phyloP scores from a whole-genome alignment of 1,140 invertebrate genomes.

The Zelostemma sp. region DNA sequence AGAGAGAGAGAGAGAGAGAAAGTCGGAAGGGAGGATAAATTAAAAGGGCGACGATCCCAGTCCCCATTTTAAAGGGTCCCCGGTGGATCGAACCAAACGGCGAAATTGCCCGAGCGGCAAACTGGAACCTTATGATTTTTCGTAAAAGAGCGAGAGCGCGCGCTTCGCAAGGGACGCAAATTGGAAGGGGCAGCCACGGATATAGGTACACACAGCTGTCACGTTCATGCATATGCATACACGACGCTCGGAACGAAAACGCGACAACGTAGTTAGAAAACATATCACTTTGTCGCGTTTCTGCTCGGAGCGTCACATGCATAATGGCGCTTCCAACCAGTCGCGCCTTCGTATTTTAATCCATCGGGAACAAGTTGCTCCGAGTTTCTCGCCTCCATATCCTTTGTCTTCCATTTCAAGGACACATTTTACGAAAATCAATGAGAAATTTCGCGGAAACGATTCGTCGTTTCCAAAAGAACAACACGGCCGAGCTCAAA shows the following conservation, averaged over 20 bases:
- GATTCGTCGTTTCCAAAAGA: no score
- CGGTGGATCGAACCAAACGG: conserved; percentile 17
- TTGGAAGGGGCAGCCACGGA: conserved; percentile 31
- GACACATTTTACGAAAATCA: no score
- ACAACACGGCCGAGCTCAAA: no score
- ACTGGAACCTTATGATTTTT: conserved; percentile 17
- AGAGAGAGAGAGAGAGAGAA: not conserved
- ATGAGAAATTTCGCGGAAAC: no score
- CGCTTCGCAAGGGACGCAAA: no score
- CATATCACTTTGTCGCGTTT: no score
- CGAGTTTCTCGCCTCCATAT: conserved; percentile 22
- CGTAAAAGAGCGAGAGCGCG: conserved; percentile 10
- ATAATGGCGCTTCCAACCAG: conserved; percentile 64
- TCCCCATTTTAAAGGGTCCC: conserved; percentile 24
- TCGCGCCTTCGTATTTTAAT: conserved; percentile 57
- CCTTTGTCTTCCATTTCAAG: no score
- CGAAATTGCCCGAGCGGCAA: not conserved
- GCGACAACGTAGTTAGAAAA: no score
- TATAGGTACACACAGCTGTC: conserved; percentile 54
- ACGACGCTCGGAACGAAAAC: conserved; percentile 34
- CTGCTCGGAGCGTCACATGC: no score
- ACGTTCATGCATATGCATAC: conserved; percentile 37
- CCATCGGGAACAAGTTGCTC: conserved; percentile 33
- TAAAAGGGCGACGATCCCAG: conserved; percentile 41
- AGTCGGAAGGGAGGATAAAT: conserved; percentile 22